Evolutionary conservation across 1,140 invertebrate species (phyloP), one percentile per base, ranked within the genome.

Genomic region (Drosophila triauraria): DNA sequence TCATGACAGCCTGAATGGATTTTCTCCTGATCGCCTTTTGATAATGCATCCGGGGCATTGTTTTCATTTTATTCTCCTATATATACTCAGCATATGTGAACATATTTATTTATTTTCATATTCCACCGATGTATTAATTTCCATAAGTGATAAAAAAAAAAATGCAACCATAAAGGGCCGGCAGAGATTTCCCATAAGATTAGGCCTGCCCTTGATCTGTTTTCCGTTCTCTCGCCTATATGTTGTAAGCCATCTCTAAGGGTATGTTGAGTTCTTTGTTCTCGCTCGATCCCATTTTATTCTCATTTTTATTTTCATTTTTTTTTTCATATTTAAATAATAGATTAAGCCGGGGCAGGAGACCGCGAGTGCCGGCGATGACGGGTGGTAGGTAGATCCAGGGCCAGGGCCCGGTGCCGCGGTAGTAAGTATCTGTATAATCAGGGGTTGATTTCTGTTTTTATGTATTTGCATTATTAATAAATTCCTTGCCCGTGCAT

Each of bases 391-490:
- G 74, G 62, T 82, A 35, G 32, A 35, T 35, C 9, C 32, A 10
- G 32, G 32, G 9, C 46, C 61, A 47, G 54, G 47, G 25, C 40
- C 48, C 47, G 40, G 47, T 50, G 44, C n/a, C 27, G 35, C 58
- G 47, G 71, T 75, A 75, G 78, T 69, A 80, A 83, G 77, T 90
- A 90, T 88, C 84, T 90, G 85, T 90, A 90, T 88, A 90, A 90
- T 88, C 85, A 90, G 84, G 84, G 84, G 84, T 88, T 90, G 84
- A 90, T 90, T 90, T 81, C 81, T 90, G 85, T 90, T 87, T 90
- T 88, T 90, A 81, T 90, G 84, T 88, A 90, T 88, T 88, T 88
- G 84, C 84, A 88, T 88, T 88, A 88, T 88, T 88, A 88, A 88
- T 88, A 88, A 90, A 88, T 88, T 88, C 78, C 81, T 88, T 90